Base-by-base conservation (phyloP, 1,140 invertebrate genomes). In the Panagrolaimus sp. region DNA sequence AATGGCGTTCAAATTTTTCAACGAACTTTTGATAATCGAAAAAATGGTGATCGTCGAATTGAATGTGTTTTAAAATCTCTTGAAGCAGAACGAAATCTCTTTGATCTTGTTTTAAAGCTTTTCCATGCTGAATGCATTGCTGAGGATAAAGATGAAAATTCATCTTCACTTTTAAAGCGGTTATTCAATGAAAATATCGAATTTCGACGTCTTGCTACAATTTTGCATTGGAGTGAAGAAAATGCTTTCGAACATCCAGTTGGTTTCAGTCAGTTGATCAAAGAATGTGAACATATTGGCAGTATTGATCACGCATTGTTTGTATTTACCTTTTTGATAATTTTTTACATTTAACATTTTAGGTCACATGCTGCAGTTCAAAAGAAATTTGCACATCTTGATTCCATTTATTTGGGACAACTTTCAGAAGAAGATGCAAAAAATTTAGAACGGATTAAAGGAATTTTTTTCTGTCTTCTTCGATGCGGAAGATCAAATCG, bases 211-310 rank as follows among this genome's bases (percentile, higher is more conserved):
- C n/a, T 74, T 15, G 3, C 69, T 63, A 74, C 73, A 17, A 58
- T 74, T 52, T 32, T 74, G 28, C 73, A 65, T 66, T 74, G 73
- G 73, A 74, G 44, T 63, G 73, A 74, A 47, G 73, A 74, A 46
- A 65, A 21, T 38, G 67, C 71, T 7, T 32, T 58, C 9, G 24
- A 63, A 14, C 52, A 28, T 43, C 48, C 72, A 1, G 62, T 32
- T 14, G 68, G 63, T 38, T 74, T 74, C 47, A 68, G 67, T 26
- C 43, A 63, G 48, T 24, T 66, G 9, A 6, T 45, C 7, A 47
- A 71, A 1, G 66, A 73, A 10, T 45, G 63, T 24, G 70, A 64
- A 24, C 10, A 45, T 12, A 69, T 70, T 15, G 26, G 24, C 21
- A 12, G 21, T 14, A 70, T n/a, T 14, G n/a, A 64, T 5, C 45